These are phyloP conservation scores for Hydroisotoma schaefferi DNA, from an alignment of 2,888 invertebrate genomes.

Conservation along the genomic window DNA sequence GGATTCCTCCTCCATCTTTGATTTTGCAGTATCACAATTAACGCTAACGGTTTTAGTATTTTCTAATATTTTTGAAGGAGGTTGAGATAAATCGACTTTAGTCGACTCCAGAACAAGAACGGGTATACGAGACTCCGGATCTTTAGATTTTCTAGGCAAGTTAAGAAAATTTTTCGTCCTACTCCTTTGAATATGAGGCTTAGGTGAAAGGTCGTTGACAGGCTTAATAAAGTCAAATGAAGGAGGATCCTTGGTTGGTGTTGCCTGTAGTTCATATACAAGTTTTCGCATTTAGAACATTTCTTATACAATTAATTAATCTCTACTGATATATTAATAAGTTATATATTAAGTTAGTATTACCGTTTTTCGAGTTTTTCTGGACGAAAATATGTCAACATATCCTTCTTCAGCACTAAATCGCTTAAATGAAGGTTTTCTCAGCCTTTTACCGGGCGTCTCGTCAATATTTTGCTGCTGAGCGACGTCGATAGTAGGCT, in stretches of 20 bases:
- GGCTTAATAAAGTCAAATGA: background rate
- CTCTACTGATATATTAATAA: background rate
- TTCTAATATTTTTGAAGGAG: too few species aligned
- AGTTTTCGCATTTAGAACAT: background rate
- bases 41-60: too few species aligned
- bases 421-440: conserved; percentile 1
- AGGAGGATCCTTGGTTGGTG: background rate
- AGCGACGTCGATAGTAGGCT: background rate
- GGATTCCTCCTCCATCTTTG: too few species aligned
- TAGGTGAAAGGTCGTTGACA: background rate
- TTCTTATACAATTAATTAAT: background rate
- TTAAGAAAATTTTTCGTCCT: background rate
- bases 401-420: conserved; percentile 13
- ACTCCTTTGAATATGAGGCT: background rate
- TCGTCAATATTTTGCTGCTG: background rate
- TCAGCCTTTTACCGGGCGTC: background rate
- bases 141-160: background rate
- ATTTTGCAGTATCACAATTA: too few species aligned
- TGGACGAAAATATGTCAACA: conserved; percentile 5
- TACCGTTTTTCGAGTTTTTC: background rate
- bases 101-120: background rate
- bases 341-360: background rate
- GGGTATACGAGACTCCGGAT: background rate
- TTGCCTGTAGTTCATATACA: background rate
- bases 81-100: background rate